A percentile compares a stretch with the other conserved stretches of the same genome.
phyloP scores from a whole-genome alignment of 1,140 invertebrate species.

The Parasteatoda tepidariorum region DNA sequence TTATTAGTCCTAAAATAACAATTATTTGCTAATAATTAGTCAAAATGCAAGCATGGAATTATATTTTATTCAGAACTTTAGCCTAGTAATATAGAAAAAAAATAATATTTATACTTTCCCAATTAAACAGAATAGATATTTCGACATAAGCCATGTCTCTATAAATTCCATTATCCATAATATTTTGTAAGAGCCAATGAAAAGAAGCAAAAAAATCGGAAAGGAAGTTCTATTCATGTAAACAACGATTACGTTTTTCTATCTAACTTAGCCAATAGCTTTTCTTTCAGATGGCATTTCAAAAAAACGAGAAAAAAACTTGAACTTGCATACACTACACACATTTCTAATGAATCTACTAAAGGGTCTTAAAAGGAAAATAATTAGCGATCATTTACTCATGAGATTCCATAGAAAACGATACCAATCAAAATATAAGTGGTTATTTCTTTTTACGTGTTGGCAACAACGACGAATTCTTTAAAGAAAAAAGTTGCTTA shows the following conservation, averaged over 20 bases:
- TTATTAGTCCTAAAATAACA: too few relatives aligned
- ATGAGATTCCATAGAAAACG: background rate
- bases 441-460: background rate
- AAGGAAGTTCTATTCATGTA: conserved; percentile 15
- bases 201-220: too few relatives aligned
- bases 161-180: too few relatives aligned
- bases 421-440: conserved; percentile 30
- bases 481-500: conserved; percentile 1
- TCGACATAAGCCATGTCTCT: too few relatives aligned
- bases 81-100: too few relatives aligned
- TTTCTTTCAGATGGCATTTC: conserved; percentile 6
- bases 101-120: too few relatives aligned
- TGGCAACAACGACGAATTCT: conserved; percentile 21
- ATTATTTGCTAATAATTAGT: too few relatives aligned
- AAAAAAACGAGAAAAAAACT: background rate
- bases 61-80: too few relatives aligned
- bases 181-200: too few relatives aligned
- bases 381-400: conserved; percentile 52
- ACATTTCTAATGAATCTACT: conserved; percentile 42
- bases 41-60: too few relatives aligned
- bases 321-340: background rate
- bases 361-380: conserved; percentile 42
- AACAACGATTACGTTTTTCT: background rate
- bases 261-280: background rate
- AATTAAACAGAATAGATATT: too few relatives aligned